Percentiles rank a stretch among this genome's conserved stretches.
Conservation (phyloP, 2,888 invertebrate species). For the Scelioninae gen. 1 region DNA sequence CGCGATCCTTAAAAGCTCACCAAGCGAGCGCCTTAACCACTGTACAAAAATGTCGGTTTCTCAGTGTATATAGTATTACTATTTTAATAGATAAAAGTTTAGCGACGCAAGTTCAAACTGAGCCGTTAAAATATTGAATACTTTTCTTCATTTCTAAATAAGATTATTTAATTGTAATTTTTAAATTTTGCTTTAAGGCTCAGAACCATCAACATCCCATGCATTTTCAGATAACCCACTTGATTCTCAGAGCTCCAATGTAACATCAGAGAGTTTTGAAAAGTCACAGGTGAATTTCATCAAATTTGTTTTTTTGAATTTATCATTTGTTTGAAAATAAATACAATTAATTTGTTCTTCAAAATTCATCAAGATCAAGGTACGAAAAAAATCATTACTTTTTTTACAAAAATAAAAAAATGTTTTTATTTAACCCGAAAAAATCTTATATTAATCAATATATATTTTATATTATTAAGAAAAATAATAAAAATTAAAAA, state of each 20-base stretch:
- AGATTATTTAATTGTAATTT: neutral
- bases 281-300: neutral
- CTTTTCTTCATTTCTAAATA: neutral
- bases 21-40: too few species aligned
- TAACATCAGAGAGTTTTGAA: neutral
- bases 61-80: too few species aligned
- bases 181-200: constrained; percentile 3
- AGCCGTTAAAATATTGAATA: neutral
- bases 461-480: too few species aligned
- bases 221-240: neutral
- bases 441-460: too few species aligned
- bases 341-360: neutral
- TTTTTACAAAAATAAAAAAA: too few species aligned
- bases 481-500: too few species aligned
- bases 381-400: too few species aligned
- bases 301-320: neutral
- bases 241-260: neutral
- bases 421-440: too few species aligned
- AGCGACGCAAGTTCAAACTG: neutral
- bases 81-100: neutral
- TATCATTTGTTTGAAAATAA: neutral
- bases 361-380: neutral
- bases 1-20: too few species aligned
- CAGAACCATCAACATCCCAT: neutral
- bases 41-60: too few species aligned